Conservation (phyloP, 2,113 vertebrate species). For the Mirza zaza region DNA sequence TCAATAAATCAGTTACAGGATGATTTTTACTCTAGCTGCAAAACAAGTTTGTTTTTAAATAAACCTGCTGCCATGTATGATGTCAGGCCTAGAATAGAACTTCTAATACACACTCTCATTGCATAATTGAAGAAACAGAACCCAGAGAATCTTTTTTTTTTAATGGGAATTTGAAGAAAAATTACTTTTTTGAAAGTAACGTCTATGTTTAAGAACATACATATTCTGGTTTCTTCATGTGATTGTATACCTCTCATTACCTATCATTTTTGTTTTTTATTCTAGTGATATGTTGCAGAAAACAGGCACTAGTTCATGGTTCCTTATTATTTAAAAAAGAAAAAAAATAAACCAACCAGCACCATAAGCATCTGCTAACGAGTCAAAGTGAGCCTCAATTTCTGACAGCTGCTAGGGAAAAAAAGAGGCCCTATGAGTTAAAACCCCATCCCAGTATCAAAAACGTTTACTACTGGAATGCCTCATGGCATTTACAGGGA, state of each 20-base stretch:
- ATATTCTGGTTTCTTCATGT: not conserved
- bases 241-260: not conserved
- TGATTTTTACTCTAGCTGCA: not conserved
- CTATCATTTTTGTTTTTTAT: not conserved
- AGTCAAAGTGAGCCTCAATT: accelerated
- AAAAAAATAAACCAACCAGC: not conserved
- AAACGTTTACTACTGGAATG: not conserved
- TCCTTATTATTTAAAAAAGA: not conserved
- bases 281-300: not conserved
- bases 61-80: not conserved
- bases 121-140: not conserved
- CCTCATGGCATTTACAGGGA: not conserved
- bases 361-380: accelerated
- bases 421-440: not conserved
- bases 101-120: not conserved
- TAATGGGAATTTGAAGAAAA: not conserved
- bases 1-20: not conserved
- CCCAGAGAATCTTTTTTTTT: not conserved
- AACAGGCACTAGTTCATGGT: not conserved
- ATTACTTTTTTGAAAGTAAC: not conserved
- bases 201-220: not conserved
- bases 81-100: not conserved
- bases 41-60: not conserved
- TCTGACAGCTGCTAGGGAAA: too few species aligned
- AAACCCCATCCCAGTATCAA: not conserved